Conservation (phyloP, 2,797 vertebrate genomes). For the Dermochelys coriacea region DNA sequence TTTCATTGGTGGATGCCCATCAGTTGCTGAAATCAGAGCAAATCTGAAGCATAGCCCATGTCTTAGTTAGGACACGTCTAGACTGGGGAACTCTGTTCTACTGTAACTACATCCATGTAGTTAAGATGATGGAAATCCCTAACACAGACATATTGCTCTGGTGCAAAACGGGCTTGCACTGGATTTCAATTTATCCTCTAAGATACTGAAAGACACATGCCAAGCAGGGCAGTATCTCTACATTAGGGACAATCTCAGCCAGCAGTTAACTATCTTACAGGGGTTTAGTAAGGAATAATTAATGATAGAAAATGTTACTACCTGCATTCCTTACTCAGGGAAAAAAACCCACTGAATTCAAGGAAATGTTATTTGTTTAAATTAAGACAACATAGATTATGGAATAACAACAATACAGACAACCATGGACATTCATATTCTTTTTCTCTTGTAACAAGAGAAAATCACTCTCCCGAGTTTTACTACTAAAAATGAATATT, state of each 20-base stretch:
- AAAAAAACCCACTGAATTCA: background rate
- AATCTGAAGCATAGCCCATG: background rate
- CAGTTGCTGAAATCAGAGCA: background rate
- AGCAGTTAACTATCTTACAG: background rate
- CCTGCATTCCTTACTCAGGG: constrained; percentile 14
- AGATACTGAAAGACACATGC: background rate
- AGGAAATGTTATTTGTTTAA: background rate
- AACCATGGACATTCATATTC: background rate
- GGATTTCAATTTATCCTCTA: background rate
- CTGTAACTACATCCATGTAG: background rate
- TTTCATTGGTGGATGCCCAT: background rate
- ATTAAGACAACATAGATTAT: background rate
- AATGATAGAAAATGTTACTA: background rate
- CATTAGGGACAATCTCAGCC: background rate
- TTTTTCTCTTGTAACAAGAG: background rate
- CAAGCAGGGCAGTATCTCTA: background rate
- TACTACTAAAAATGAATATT: background rate
- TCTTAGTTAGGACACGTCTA: background rate
- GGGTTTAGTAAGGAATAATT: rapidly evolving
- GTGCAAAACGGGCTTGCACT: background rate
- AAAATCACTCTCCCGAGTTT: background rate
- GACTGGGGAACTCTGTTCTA: background rate
- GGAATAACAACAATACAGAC: background rate
- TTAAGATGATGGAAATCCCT: background rate
- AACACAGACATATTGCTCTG: background rate